Percentiles rank a stretch among this genome's conserved stretches.
Conservation (phyloP, 2,888 invertebrate genomes). For the Limnephilus lunatus region DNA sequence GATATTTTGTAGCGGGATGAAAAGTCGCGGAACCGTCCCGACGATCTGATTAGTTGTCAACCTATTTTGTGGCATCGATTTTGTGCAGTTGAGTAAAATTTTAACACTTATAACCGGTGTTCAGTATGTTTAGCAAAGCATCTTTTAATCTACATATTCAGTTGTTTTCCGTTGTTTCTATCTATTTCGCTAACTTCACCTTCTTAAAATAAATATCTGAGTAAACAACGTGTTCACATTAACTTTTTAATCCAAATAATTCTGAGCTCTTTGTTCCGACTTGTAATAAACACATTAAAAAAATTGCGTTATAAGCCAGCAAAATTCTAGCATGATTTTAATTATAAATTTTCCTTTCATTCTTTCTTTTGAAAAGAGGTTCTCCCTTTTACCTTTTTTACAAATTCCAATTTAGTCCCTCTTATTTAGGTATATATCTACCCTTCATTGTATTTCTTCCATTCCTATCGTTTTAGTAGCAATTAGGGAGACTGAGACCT, state of each 20-base stretch:
- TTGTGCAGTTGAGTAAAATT: too few relatives aligned
- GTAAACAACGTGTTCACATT: neutral
- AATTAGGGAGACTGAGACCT: constrained; percentile 31
- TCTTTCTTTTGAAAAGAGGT: neutral
- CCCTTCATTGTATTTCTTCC: constrained; percentile 25
- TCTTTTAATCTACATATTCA: too few relatives aligned
- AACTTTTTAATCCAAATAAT: neutral
- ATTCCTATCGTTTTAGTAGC: constrained; percentile 11
- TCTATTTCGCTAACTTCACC: too few relatives aligned
- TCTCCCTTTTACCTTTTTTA: neutral
- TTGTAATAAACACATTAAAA: neutral
- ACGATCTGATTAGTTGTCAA: too few relatives aligned
- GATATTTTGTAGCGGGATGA: too few relatives aligned
- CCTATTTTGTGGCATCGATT: too few relatives aligned
- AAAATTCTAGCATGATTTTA: neutral
- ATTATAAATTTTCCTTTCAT: neutral
- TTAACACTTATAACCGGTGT: too few relatives aligned
- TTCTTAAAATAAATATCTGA: too few relatives aligned
- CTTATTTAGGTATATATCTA: neutral
- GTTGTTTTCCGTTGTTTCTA: too few relatives aligned
- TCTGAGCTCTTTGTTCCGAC: neutral
- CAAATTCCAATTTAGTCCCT: neutral
- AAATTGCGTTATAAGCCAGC: neutral
- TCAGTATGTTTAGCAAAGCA: too few relatives aligned
- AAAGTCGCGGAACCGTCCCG: too few relatives aligned